phyloP scores from a whole-genome alignment of 2,797 vertebrate genomes.

The Macrochelys suwanniensis region DNA sequence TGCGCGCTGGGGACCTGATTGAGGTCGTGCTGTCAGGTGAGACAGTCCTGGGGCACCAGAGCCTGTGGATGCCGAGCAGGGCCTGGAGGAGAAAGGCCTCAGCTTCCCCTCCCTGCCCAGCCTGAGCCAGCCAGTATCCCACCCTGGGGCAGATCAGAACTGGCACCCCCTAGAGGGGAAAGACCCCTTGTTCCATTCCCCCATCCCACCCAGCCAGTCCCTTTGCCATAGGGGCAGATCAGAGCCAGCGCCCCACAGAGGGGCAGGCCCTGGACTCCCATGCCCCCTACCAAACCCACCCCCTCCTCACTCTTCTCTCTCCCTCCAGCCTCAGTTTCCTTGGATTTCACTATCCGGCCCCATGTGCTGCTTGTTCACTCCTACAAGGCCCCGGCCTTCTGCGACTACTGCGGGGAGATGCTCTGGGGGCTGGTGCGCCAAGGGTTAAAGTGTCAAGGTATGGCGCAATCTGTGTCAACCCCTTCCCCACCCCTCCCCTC shows the following conservation, averaged over 20 bases:
- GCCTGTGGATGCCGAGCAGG: neutral
- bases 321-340: neutral
- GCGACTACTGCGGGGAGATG: slow-evolving; percentile 92
- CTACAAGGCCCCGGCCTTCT: slow-evolving; percentile 90
- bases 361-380: slow-evolving; percentile 90
- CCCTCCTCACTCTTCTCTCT: neutral
- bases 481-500: neutral
- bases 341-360: slow-evolving; percentile 89
- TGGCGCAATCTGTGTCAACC: neutral
- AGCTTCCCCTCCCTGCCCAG: neutral
- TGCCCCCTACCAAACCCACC: neutral
- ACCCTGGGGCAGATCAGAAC: neutral
- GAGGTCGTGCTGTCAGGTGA: neutral
- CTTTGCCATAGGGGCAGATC: neutral
- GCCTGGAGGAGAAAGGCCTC: neutral
- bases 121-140: neutral
- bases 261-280: neutral
- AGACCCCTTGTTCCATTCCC: neutral
- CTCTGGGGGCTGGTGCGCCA: slow-evolving; percentile 89
- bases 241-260: neutral
- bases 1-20: neutral
- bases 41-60: neutral
- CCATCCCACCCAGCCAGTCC: neutral
- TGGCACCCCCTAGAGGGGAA: neutral
- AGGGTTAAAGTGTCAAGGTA: slow-evolving; percentile 90